These are phyloP conservation scores for Catharus ustulatus DNA, from an alignment of 2,797 vertebrate genomes.

Conservation along the genomic window DNA sequence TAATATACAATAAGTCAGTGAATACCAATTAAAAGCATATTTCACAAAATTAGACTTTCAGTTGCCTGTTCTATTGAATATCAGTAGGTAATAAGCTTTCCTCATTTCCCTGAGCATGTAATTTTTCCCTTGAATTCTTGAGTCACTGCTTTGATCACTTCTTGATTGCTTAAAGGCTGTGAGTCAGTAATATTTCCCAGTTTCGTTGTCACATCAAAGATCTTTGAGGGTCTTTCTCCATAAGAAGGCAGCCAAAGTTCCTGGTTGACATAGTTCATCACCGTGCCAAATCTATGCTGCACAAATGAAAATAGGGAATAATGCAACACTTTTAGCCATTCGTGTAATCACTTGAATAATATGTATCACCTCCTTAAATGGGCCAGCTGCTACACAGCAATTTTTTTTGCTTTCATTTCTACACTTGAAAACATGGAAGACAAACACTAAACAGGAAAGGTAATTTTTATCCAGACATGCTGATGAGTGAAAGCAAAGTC, in stretches of 20 bases:
- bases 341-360: constrained; percentile 59
- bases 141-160: constrained; percentile 60
- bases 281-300: neutral
- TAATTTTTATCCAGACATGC: constrained; percentile 17
- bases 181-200: constrained; percentile 56
- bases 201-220: constrained; percentile 59
- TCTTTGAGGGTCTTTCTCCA: constrained; percentile 50
- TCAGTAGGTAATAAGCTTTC: constrained; percentile 39
- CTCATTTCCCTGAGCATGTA: constrained; percentile 57
- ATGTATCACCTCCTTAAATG: constrained; percentile 46
- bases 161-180: constrained; percentile 67
- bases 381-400: neutral
- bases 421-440: constrained; percentile 22
- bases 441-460: neutral
- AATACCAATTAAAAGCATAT: constrained; percentile 62
- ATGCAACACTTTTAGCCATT: constrained; percentile 45
- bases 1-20: constrained; percentile 33
- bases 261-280: constrained; percentile 58
- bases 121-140: constrained; percentile 63
- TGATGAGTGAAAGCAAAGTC: neutral
- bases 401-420: constrained; percentile 16
- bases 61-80: constrained; percentile 47
- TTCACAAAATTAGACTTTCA: constrained; percentile 36
- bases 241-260: constrained; percentile 49
- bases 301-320: constrained; percentile 47